Evolutionary conservation across 53 echinoderm and acorn worm species (phyloP).

Genomic region (Antedon mediterranea): DNA sequence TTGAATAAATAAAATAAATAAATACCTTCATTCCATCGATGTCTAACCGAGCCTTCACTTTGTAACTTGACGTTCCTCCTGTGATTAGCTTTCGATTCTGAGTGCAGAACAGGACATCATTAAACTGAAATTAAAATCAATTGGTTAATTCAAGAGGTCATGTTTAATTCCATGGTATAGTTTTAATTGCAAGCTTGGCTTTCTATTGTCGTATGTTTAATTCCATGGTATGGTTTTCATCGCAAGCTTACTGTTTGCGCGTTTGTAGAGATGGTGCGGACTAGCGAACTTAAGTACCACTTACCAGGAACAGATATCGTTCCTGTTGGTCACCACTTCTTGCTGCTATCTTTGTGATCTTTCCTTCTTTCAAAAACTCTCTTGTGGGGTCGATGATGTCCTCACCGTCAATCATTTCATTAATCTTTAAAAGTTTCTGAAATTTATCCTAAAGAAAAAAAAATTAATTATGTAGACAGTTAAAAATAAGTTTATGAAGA

Average conservation of each 20-base stretch:
- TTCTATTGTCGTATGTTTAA: no score
- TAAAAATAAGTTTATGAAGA: no score
- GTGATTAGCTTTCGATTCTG: slow-evolving; percentile 26
- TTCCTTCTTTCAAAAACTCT: slow-evolving; percentile 79
- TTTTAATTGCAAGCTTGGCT: no score
- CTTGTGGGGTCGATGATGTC: slow-evolving; percentile 65
- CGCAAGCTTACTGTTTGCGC: no score
- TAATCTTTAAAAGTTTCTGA: slow-evolving; percentile 66
- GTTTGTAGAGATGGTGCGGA: not conserved
- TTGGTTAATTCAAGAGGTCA: not conserved
- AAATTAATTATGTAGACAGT: no score
- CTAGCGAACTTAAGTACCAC: not conserved
- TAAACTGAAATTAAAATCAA: slow-evolving; percentile 42
- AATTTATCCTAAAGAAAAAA: slow-evolving; percentile 47
- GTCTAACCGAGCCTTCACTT: slow-evolving; percentile 67
- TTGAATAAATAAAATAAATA: not conserved
- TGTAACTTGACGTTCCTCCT: slow-evolving; percentile 28
- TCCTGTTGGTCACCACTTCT: slow-evolving; percentile 59
- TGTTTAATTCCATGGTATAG: no score
- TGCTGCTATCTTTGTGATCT: slow-evolving; percentile 49
- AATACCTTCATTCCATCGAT: slow-evolving; percentile 84
- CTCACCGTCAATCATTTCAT: slow-evolving; percentile 62
- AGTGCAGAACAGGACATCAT: slow-evolving; percentile 80
- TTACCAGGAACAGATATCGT: slow-evolving; percentile 87
- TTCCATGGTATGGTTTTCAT: no score